Base-by-base conservation (phyloP, 2,797 vertebrate species). In the Okamejei kenojei region DNA sequence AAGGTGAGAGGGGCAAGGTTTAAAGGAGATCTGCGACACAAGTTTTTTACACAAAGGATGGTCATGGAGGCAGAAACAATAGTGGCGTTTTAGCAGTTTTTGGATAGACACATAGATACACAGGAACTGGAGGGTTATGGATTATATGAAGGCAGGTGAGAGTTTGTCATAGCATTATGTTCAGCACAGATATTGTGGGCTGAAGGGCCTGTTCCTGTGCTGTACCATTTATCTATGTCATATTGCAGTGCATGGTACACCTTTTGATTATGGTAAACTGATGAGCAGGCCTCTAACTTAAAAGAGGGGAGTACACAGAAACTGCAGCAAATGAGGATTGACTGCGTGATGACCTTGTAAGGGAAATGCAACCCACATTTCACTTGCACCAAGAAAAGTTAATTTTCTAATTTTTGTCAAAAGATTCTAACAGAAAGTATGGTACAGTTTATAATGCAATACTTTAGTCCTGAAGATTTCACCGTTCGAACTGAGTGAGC, bases 401-500 rank as follows among this genome's bases (percentile, higher is more conserved):
- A 92, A 92, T 29, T 23, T 92, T 45, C 71, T 17, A 23, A 74
- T 92, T 76, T 38, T 92, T n/a, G 10, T 45, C 38, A 10, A 45
- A 13, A 92, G 23, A 54, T 92, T 92, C 90, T 76, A 26, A 74
- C 71, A 92, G 68, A 74, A 58, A 26, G 23, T 76, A 54, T 92
- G 26, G 26, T 76, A 76, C 23, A 13, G 29, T 61, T 54, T 76
- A 45, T 58, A 92, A 76, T n/a, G 71, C 38, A n/a, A 29, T 1
- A 74, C 29, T 65, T 91, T 74, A 91, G 35, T 54, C 38, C 26
- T 58, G 71, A 11, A 23, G 15, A 1, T 10, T 76, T 15, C 15
- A 45, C 73, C 29, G 58, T 17, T 54, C 11, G 58, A 76, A 38
- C 38, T 74, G 38, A 32, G 76, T 29, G 38, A 58, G 23, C 88